A percentile compares a stretch with the other conserved stretches of the same genome.
These are phyloP conservation scores for Macrocentrus cingulum DNA, from an alignment of 1,140 invertebrate species.

Conservation along the genomic window DNA sequence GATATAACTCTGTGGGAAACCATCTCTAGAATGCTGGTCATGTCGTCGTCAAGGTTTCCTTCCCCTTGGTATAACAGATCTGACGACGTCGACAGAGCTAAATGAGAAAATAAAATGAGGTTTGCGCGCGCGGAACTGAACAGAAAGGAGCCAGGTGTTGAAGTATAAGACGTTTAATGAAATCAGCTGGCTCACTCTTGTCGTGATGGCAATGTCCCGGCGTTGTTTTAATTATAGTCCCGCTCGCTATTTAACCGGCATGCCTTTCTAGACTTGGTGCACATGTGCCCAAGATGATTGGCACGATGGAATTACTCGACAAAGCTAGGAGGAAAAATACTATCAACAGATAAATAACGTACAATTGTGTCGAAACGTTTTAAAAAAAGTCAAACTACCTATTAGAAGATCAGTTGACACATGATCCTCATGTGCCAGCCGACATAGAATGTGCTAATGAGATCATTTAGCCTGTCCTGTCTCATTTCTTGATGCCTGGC, in stretches of 20 bases:
- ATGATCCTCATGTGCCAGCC: conserved; percentile 39
- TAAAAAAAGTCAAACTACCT: no score
- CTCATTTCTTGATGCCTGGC: conserved; percentile 4
- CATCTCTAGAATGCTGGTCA: neutral
- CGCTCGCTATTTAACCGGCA: neutral
- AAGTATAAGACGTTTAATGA: conserved; percentile 54
- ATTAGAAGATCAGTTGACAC: conserved; percentile 52
- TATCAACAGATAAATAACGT: no score
- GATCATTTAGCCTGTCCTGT: conserved; percentile 51
- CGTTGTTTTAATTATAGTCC: conserved; percentile 52
- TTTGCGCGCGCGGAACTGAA: conserved; percentile 40
- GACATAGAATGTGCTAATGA: conserved; percentile 57
- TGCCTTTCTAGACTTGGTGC: neutral
- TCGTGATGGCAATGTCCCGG: conserved; percentile 26
- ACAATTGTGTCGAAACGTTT: no score
- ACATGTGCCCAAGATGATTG: neutral
- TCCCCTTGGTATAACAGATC: neutral
- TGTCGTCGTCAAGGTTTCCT: conserved; percentile 1
- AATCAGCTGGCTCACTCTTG: conserved; percentile 45
- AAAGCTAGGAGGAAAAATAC: no score
- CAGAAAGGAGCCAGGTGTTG: conserved; percentile 41
- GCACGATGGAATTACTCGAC: neutral
- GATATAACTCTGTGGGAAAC: conserved; percentile 9
- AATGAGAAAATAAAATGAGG: conserved; percentile 24
- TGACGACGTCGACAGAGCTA: neutral